phyloP scores from a whole-genome alignment of 2,113 vertebrate genomes.

The Canis aureus region DNA sequence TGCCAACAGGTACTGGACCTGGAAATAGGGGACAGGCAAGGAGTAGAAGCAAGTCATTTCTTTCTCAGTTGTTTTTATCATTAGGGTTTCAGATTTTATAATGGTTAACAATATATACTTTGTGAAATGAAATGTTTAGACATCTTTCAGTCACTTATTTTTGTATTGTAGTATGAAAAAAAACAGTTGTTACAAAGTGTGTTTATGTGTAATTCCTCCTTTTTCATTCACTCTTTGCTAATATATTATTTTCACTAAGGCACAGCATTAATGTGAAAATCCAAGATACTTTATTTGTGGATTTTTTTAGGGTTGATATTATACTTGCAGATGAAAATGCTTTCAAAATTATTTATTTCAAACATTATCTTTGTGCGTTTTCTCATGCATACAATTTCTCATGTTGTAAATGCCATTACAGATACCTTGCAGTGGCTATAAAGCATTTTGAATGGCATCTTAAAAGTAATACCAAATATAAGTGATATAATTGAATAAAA shows the following conservation, averaged over 20 bases:
- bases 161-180: neutral
- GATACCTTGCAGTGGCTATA: neutral
- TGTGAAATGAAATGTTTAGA: neutral
- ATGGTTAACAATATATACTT: neutral
- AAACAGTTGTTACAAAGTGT: neutral
- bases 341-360: constrained; percentile 69
- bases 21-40: neutral
- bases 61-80: neutral
- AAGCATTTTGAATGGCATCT: constrained; percentile 41
- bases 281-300: neutral
- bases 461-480: constrained; percentile 28
- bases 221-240: neutral
- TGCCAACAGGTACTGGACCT: neutral
- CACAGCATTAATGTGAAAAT: constrained; percentile 39
- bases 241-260: neutral
- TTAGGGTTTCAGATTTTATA: neutral
- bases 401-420: constrained; percentile 38
- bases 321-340: constrained; percentile 35
- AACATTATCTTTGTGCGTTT: neutral
- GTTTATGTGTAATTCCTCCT: neutral
- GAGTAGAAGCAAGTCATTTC: neutral
- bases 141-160: constrained; percentile 10
- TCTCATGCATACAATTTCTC: neutral
- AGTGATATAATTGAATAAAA: neutral
- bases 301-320: neutral